phyloP scores from a whole-genome alignment of 2,888 invertebrate species.

The Phyto melanocephala region DNA sequence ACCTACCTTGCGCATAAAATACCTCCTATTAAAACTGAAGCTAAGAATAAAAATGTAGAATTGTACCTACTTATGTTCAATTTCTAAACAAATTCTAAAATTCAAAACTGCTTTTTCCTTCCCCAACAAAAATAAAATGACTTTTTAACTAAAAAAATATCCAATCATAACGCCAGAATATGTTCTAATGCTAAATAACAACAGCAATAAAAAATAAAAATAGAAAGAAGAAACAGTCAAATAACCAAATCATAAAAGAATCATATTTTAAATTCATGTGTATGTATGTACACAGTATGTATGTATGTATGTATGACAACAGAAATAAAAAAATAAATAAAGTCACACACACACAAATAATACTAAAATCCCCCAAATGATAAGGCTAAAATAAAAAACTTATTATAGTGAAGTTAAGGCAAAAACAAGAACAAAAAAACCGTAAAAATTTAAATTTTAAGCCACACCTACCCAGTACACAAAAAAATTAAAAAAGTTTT shows the following conservation, averaged over 20 bases:
- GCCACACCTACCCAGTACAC: slow-evolving; percentile 74
- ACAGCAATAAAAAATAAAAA: neutral
- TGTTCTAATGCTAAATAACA: slow-evolving; percentile 22
- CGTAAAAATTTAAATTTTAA: slow-evolving; percentile 77
- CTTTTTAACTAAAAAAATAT: slow-evolving; percentile 32
- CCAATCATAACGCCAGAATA: slow-evolving; percentile 51
- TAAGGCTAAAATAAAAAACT: slow-evolving; percentile 29
- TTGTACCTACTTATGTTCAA: too few relatives aligned
- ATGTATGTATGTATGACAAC: neutral
- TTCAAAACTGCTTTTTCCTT: slow-evolving; percentile 13
- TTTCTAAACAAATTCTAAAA: slow-evolving; percentile 47
- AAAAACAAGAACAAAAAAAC: slow-evolving; percentile 49
- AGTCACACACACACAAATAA: neutral
- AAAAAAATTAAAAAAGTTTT: slow-evolving; percentile 46
- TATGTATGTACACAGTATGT: neutral
- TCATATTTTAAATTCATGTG: slow-evolving; percentile 50
- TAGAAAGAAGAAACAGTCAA: neutral
- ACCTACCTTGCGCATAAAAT: slow-evolving; percentile 49
- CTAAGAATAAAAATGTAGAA: neutral
- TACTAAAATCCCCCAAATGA: slow-evolving; percentile 21
- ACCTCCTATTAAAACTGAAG: neutral
- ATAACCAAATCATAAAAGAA: slow-evolving; percentile 22
- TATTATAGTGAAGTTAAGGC: slow-evolving; percentile 14
- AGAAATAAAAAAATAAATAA: slow-evolving; percentile 34
- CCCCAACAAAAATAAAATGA: neutral